Percentiles rank a stretch among this genome's conserved stretches.
These are phyloP conservation scores for Conops quadrifasciatus DNA, from an alignment of 2,888 invertebrate genomes.

Conservation along the genomic window DNA sequence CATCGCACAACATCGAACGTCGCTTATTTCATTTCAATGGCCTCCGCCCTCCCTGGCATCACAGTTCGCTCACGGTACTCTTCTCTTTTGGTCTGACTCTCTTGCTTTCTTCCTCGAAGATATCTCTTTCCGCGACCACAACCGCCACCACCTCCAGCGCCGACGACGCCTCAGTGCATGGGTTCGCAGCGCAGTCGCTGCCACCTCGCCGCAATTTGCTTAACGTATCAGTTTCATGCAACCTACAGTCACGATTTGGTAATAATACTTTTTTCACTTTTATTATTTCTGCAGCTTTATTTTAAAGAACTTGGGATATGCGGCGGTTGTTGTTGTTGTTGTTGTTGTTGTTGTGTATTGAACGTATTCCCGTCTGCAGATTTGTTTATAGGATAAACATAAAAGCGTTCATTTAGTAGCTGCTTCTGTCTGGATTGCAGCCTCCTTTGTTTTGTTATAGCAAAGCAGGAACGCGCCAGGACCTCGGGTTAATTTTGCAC, in stretches of 20 bases:
- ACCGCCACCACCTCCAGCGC: not conserved
- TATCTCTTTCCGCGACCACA: not conserved
- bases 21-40: not conserved
- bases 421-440: conserved; percentile 58
- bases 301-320: not conserved
- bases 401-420: conserved; percentile 63
- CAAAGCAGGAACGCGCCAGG: conserved; percentile 49
- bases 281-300: not conserved
- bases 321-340: conserved; percentile 3
- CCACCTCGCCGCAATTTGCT: conserved; percentile 43
- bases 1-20: not conserved
- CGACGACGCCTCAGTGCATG: conserved; percentile 11
- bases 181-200: no score
- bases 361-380: conserved; percentile 43
- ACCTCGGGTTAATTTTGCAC: conserved; percentile 53
- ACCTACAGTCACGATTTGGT: conserved; percentile 65
- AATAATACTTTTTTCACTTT: conserved; percentile 60
- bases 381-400: conserved; percentile 63
- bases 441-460: conserved; percentile 32
- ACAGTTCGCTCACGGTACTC: not conserved
- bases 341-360: not conserved
- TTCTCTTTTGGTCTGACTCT: not conserved
- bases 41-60: not conserved
- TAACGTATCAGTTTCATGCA: conserved; percentile 65
- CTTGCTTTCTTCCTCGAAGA: not conserved